phyloP scores from a whole-genome alignment of 2,113 vertebrate species.

The Leuciscus idus region DNA sequence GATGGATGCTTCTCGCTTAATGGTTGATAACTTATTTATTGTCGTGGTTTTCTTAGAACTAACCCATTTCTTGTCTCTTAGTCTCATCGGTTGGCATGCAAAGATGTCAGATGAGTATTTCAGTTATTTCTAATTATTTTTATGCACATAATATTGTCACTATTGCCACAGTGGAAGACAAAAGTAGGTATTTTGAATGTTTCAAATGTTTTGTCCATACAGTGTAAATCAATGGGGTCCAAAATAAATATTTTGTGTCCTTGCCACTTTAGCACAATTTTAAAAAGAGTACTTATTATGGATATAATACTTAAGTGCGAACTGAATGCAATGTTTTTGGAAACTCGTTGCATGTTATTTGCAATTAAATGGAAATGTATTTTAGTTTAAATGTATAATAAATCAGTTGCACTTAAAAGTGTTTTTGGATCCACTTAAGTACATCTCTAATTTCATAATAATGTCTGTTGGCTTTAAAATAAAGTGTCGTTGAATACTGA shows the following conservation, averaged over 20 bases:
- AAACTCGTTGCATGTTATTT: too few species aligned
- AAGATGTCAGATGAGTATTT: conserved; percentile 30
- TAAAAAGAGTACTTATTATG: too few species aligned
- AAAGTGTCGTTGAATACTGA: not conserved
- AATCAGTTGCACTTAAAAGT: too few species aligned
- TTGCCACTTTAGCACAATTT: not conserved
- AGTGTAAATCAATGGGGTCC: not conserved
- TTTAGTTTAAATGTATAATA: too few species aligned
- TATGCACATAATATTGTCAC: too few species aligned
- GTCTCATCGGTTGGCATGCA: not conserved
- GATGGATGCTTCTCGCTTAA: conserved; percentile 51
- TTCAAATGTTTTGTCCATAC: not conserved
- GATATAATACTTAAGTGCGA: not conserved
- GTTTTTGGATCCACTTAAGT: not conserved
- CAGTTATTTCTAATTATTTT: not conserved
- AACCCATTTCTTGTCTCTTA: not conserved
- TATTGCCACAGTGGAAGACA: too few species aligned
- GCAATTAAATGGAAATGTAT: too few species aligned
- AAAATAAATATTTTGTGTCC: not conserved
- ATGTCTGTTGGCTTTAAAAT: not conserved
- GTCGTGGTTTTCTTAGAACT: conserved; percentile 42
- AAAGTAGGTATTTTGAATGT: not conserved
- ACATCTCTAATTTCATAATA: not conserved
- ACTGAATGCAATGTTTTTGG: not conserved
- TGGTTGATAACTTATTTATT: conserved; percentile 76